phyloP scores from a whole-genome alignment of 92 coral and sea anemone genomes.

The Isaurus tuberculatus region DNA sequence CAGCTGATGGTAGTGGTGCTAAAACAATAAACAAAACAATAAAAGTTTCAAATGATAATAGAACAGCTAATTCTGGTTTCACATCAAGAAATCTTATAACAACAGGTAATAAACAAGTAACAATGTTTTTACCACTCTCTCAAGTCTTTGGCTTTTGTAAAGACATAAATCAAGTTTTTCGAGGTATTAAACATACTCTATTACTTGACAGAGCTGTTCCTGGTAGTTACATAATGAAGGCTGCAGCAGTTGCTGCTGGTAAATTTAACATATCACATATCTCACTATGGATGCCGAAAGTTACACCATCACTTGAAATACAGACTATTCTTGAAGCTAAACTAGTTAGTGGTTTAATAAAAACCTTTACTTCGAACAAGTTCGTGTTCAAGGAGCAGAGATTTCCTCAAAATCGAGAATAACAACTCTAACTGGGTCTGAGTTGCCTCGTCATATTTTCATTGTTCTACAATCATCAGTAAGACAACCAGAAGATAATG shows the following conservation, averaged over 20 bases:
- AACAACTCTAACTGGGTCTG: background rate
- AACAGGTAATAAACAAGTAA: background rate
- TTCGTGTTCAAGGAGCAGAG: background rate
- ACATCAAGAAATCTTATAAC: background rate
- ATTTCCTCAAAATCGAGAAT: background rate
- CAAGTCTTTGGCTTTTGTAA: too few species aligned
- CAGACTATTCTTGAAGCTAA: background rate
- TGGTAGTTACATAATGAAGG: too few species aligned
- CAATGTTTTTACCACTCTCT: background rate
- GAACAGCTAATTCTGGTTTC: background rate
- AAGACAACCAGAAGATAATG: background rate
- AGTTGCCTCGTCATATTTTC: slow-evolving; percentile 14
- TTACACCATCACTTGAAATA: background rate
- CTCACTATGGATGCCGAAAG: background rate
- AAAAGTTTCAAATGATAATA: background rate
- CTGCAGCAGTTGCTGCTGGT: background rate
- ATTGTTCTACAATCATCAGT: background rate
- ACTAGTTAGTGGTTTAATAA: background rate
- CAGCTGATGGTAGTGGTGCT: too few species aligned
- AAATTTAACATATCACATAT: too few species aligned
- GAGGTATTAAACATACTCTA: background rate
- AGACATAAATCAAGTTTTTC: too few species aligned
- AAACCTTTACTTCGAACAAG: background rate
- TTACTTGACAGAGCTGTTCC: background rate
- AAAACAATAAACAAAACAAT: background rate